A percentile compares a stretch with the other conserved stretches of the same genome.
phyloP scores from a whole-genome alignment of 2,888 invertebrate species.

The Byasa hedistus region DNA sequence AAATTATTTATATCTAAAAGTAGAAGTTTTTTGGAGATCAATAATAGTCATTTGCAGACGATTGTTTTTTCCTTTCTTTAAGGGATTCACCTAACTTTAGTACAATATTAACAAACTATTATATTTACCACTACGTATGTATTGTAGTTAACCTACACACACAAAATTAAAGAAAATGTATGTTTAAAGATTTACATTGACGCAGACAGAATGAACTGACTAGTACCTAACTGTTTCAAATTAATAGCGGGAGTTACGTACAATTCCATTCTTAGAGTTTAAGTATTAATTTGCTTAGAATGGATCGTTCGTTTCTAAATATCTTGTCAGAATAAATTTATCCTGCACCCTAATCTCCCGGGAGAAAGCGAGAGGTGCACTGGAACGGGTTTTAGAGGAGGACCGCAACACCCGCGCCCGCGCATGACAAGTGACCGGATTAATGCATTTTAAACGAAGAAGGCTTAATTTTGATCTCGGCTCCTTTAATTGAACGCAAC shows the following conservation, averaged over 20 bases:
- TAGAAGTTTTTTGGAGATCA: no score
- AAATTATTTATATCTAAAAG: no score
- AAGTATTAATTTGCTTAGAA: constrained; percentile 34
- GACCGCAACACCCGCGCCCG: constrained; percentile 56
- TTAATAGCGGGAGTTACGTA: not conserved
- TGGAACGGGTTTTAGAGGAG: constrained; percentile 72
- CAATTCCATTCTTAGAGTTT: constrained; percentile 20
- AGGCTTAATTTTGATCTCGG: constrained; percentile 75
- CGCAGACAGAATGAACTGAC: no score
- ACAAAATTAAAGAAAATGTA: no score
- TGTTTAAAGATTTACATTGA: no score
- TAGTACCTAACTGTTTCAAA: no score
- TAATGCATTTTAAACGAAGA: constrained; percentile 79
- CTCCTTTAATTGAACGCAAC: constrained; percentile 69
- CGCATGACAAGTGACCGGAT: constrained; percentile 77
- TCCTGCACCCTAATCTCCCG: constrained; percentile 59
- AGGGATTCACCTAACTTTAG: no score
- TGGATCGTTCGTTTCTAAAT: constrained; percentile 29
- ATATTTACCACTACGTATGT: no score
- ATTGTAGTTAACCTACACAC: no score
- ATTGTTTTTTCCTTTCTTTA: no score
- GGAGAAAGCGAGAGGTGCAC: constrained; percentile 53
- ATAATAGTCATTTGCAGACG: no score
- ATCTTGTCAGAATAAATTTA: constrained; percentile 38
- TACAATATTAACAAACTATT: no score